Evolutionary conservation across 1,140 invertebrate genomes (phyloP), one percentile per base, ranked within the genome.

Genomic region (Telenomus remus): DNA sequence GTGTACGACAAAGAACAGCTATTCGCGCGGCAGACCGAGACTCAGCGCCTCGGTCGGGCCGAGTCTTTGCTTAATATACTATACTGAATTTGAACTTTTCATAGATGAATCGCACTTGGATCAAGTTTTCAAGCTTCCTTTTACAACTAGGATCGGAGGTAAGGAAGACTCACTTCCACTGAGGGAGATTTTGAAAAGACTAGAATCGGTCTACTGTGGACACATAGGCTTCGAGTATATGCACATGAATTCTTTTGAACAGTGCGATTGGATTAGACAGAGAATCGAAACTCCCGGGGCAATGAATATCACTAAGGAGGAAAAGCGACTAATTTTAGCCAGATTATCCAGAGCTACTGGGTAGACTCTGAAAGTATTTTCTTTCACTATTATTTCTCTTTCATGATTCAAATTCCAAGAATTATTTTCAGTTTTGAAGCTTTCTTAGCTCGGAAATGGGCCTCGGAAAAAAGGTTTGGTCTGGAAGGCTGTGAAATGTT

Each of bases 401-500:
- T 35, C 10, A 10, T 10, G 10, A 35, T 10, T 35, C 5, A 35
- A 35, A 35, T 6, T 35, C n/a, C n/a, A n/a, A n/a, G n/a, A n/a
- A n/a, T n/a, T n/a, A n/a, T 39, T 39, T 39, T 95, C 13, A 96
- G 95, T 80, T 99, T 99, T 89, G 98, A 99, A 89, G 95, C 96
- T 48, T 99, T 98, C 89, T 89, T 99, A 69, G 97, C 97, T 0
- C 95, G 96, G 80, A 99, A 99, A 89, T 99, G 96, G 95, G 96
- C 97, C 1, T 98, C 97, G 7, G 98, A 99, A 85, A 99, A 99
- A 85, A 92, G 98, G 80, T 99, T 99, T 89, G 98, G 98, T 81
- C 89, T 99, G 14, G 98, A 99, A 89, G 98, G 98, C 37, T 98
- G 97, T 88, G 98, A 99, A 91, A 98, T 99, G 79, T 89, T 99